These are phyloP conservation scores for Capreolus pygargus DNA, from an alignment of 2,113 vertebrate species.

Conservation along the genomic window DNA sequence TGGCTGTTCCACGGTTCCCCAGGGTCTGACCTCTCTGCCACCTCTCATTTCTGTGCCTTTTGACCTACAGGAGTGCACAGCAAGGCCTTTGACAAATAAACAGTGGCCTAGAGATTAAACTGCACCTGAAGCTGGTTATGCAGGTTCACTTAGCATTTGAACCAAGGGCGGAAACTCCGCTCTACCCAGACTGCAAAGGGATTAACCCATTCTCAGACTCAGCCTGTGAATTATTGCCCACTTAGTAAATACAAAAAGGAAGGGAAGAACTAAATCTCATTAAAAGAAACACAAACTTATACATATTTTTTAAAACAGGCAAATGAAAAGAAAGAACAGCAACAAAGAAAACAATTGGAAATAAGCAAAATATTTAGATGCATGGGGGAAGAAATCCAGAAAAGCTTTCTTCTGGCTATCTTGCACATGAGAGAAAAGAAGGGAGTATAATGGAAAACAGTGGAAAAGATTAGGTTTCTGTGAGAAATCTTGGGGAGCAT, in stretches of 20 bases:
- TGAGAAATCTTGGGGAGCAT: not conserved
- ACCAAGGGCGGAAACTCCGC: constrained; percentile 38
- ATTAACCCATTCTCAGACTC: constrained; percentile 54
- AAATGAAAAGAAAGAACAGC: not conserved
- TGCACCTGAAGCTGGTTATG: constrained; percentile 74
- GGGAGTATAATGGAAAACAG: not conserved
- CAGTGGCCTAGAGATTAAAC: constrained; percentile 71
- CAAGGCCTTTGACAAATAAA: constrained; percentile 75
- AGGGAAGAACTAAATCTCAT: not conserved
- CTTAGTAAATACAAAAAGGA: not conserved
- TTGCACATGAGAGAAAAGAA: not conserved
- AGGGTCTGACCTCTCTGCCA: constrained; percentile 67
- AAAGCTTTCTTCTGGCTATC: not conserved
- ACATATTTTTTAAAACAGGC: not conserved
- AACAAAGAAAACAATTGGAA: not conserved
- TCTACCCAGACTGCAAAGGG: not conserved
- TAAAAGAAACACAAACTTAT: not conserved
- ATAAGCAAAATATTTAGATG: not conserved
- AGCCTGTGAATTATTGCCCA: not conserved
- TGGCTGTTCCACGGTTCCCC: constrained; percentile 37
- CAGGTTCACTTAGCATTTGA: constrained; percentile 65
- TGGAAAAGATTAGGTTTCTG: not conserved
- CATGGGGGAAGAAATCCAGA: not conserved
- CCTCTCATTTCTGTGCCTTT: constrained; percentile 65
- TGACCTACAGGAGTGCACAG: constrained; percentile 72